Evolutionary conservation across 2,113 vertebrate genomes (phyloP), one percentile per base, ranked within the genome.

Genomic region (Paraplagusia blochii): DNA sequence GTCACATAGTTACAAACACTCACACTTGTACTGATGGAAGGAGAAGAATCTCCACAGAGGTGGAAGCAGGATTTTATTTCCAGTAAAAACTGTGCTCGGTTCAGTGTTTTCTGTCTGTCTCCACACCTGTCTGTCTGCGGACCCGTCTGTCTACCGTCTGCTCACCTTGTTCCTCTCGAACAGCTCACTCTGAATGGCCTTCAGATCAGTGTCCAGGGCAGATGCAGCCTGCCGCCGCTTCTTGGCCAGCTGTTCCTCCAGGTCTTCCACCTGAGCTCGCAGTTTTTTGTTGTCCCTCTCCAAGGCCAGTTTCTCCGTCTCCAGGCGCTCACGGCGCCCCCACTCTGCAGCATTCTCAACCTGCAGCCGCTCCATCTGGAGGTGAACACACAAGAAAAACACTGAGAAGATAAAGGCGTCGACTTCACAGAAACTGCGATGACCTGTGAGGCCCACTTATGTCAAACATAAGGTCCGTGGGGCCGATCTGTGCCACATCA

Each of bases 261-360:
- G 87, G 77, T 99, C 97, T 74, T 98, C 95, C 0, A 92, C 92
- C 85, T 99, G 97, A 0, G 92, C 90, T 19, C 92, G 85, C 78
- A 97, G 91, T 78, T 99, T 99, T 90, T 99, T 99, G 85, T 97
- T 99, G 85, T 99, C 97, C 19, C 97, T 70, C 83, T 99, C 97
- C 57, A 99, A 90, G 46, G 91, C 94, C 69, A 99, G 92, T 72
- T 98, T 98, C 79, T 98, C 96, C 0, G 97, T 99, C 88, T 99
- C 97, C 72, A 98, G 81, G 2, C 95, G 90, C 89, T 97, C 96
- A 4, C 97, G 83, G 38, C 94, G 92, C 33, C 97, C 96, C 96
- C 97, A 98, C 81, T 98, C 96, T 0, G 95, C 94, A 0, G 97
- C 94, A 0, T 98, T 98, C 87, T 99, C 96, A 0, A 94, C 96